Evolutionary conservation across 2,888 invertebrate genomes (phyloP), one percentile per base, ranked within the genome.

Genomic region (Dioctria linearis): DNA sequence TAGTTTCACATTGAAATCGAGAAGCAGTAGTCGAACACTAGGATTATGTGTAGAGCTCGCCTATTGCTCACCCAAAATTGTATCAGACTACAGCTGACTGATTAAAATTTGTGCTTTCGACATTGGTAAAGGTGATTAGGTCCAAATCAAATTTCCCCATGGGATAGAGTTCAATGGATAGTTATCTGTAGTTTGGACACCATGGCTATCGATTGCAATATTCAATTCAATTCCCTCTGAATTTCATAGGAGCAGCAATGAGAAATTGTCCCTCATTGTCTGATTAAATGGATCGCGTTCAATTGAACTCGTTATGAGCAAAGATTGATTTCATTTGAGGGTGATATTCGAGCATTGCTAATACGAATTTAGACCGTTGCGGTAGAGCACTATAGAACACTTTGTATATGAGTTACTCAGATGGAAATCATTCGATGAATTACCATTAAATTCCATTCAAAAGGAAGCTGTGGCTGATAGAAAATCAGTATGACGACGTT

Each of bases 291-390:
- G 67, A 67, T 67, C 46, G 67, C 25, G 67, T 49, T 49, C 46
- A 46, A 67, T 46, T 67, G 67, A 6, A 13, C 9, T 43, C 46
- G 43, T 67, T 67, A 67, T 67, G 67, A 67, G 40, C 67, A 67
- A 67, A 67, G 67, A 67, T 67, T 67, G 43, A 67, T 67, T 67
- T 67, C 4, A 67, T 67, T 67, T 67, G n/a, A 42, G 40, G 67
- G 49, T 46, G 9, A 9, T 46, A 9, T 6, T 46, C 6, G 5
- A 46, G 5, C 49, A 6, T 9, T 6, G 49, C 9, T 46, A 6
- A 46, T 46, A 46, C 6, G 9, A 6, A 46, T 46, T 6, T 46
- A 9, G 9, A 46, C 9, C 9, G 2, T 46, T 46, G 49, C 5
- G 6, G 9, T 9, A 46, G 9, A 46, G 9, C 1, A 9, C 49